These are phyloP conservation scores for Sphaerophoria rueppellii DNA, from an alignment of 2,888 invertebrate genomes.

Conservation along the genomic window DNA sequence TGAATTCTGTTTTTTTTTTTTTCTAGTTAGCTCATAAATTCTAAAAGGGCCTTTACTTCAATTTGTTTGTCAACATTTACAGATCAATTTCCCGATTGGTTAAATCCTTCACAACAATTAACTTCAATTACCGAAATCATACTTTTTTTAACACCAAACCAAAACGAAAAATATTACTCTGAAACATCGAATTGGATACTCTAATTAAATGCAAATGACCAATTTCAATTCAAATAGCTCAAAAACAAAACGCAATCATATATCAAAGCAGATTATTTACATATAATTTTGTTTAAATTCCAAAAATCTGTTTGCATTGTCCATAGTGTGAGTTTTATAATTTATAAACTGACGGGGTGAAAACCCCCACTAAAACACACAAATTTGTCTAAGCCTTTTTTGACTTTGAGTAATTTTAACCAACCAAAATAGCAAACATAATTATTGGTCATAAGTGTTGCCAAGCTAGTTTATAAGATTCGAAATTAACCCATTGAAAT, in stretches of 20 bases:
- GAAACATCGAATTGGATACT: background rate
- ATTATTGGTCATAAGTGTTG: background rate
- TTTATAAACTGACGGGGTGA: background rate
- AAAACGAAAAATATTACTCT: background rate
- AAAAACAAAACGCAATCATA: slow-evolving; percentile 10
- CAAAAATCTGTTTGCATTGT: background rate
- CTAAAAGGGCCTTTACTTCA: no score
- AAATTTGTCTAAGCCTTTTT: slow-evolving; percentile 16
- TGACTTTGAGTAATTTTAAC: slow-evolving; percentile 43
- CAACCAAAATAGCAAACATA: slow-evolving; percentile 28
- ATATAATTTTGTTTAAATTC: background rate
- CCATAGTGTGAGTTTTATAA: background rate
- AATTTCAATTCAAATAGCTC: slow-evolving; percentile 13
- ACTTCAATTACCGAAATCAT: no score
- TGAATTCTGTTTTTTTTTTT: no score
- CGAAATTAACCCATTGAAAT: no score
- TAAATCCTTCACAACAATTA: no score
- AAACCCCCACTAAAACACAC: background rate
- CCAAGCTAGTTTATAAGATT: background rate
- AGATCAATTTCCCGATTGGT: no score
- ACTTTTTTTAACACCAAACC: background rate
- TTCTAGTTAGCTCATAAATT: no score
- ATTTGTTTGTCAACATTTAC: no score
- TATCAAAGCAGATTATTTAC: background rate
- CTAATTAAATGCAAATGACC: slow-evolving; percentile 20